Evolutionary conservation across 1,140 invertebrate species (phyloP).

Genomic region (Venturia canescens): DNA sequence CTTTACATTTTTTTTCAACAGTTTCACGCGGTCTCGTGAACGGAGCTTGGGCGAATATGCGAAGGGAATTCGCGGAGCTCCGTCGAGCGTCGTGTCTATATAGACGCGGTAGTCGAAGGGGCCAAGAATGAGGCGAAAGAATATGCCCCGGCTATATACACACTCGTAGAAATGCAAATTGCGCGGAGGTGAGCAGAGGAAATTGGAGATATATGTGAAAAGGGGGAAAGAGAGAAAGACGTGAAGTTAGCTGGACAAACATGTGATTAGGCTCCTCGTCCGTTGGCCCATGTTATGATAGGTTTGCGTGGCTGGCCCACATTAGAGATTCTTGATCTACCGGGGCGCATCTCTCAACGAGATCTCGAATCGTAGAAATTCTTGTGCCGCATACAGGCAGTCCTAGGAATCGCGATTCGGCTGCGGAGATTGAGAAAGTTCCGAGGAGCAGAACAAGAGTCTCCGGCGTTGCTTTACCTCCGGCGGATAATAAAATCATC

Average conservation of each 20-base stretch:
- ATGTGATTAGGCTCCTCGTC: constrained; percentile 58
- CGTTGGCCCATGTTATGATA: constrained; percentile 73
- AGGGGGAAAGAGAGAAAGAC: constrained; percentile 33
- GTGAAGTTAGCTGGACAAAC: constrained; percentile 55
- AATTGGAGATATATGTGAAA: constrained; percentile 31
- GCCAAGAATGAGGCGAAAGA: constrained; percentile 19
- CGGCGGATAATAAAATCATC: too few species aligned
- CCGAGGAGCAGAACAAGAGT: too few species aligned
- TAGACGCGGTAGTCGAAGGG: not conserved
- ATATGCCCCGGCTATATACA: constrained; percentile 23
- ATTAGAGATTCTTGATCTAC: constrained; percentile 63
- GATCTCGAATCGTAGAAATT: constrained; percentile 66
- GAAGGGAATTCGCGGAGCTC: not conserved
- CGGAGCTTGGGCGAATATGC: not conserved
- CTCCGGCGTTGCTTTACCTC: too few species aligned
- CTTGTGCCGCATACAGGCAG: constrained; percentile 44
- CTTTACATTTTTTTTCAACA: not conserved
- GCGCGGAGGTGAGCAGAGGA: constrained; percentile 36
- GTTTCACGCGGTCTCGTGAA: not conserved
- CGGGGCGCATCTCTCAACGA: constrained; percentile 29
- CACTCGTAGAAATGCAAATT: constrained; percentile 68
- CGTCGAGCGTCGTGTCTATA: not conserved
- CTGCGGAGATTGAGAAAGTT: too few species aligned
- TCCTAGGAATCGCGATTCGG: too few species aligned
- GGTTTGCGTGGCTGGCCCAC: constrained; percentile 73